These are phyloP conservation scores for Sphaeramia orbicularis DNA, from an alignment of 2,797 vertebrate genomes.

Conservation along the genomic window DNA sequence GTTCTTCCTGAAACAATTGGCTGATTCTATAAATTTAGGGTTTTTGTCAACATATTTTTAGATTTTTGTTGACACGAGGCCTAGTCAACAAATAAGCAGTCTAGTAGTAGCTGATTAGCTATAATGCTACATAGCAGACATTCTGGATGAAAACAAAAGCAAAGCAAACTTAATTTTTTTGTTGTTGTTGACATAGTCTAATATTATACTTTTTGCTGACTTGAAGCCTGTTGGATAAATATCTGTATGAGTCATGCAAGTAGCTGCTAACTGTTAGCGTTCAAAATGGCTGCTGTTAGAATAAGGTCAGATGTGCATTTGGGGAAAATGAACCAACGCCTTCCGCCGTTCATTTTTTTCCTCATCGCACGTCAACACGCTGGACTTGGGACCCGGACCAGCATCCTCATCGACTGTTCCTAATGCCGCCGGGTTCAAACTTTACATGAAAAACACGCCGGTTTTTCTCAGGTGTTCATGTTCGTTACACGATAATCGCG, in stretches of 20 bases:
- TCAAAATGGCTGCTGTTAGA: conserved; percentile 43
- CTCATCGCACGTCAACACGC: conserved; percentile 17
- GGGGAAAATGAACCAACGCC: conserved; percentile 20
- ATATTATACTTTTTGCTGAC: conserved; percentile 32
- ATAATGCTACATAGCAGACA: no score
- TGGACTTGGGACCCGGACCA: conserved; percentile 23
- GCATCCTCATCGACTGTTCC: conserved; percentile 22
- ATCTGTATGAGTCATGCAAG: conserved; percentile 23
- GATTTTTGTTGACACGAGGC: no score
- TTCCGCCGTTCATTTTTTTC: neutral
- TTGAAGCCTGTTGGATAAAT: conserved; percentile 48
- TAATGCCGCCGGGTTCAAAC: conserved; percentile 22
- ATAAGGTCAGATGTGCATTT: conserved; percentile 35
- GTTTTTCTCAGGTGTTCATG: conserved; percentile 71
- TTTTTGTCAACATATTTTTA: no score
- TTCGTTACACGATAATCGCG: conserved; percentile 23
- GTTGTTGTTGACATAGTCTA: no score
- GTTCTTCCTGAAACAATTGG: conserved; percentile 14
- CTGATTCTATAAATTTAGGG: conserved; percentile 2
- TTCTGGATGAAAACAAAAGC: no score
- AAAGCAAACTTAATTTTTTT: no score
- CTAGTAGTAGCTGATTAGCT: no score
- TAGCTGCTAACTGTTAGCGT: conserved; percentile 25
- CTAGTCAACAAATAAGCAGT: no score
- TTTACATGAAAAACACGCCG: conserved; percentile 34